A percentile compares a stretch with the other conserved stretches of the same genome.
Evolutionary conservation across 2,797 vertebrate genomes (phyloP).

Genomic region (Thripadectes ignobilis): DNA sequence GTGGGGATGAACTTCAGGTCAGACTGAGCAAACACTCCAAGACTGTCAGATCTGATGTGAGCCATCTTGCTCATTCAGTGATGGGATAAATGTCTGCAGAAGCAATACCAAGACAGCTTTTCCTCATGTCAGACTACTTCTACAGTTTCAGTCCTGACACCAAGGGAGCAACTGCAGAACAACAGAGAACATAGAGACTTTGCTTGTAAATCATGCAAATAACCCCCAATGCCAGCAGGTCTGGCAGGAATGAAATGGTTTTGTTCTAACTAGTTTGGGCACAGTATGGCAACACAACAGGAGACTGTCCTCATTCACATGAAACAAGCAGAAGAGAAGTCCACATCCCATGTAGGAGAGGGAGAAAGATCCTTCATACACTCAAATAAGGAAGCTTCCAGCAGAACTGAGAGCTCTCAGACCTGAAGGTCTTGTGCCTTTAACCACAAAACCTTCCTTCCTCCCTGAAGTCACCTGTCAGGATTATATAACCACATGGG

Average conservation of each 20-base stretch:
- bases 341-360: accelerated
- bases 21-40: background rate
- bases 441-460: background rate
- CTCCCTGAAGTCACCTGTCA: background rate
- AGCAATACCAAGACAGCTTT: background rate
- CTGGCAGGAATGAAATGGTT: background rate
- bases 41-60: background rate
- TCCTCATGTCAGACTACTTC: background rate
- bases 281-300: background rate
- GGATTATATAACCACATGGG: background rate
- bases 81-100: background rate
- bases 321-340: background rate
- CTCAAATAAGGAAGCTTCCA: background rate
- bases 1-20: background rate
- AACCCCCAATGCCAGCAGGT: background rate
- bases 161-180: background rate
- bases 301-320: background rate
- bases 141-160: background rate
- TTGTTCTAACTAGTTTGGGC: background rate
- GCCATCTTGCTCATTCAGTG: background rate
- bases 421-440: background rate
- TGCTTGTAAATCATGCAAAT: background rate
- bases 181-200: background rate
- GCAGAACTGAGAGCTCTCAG: background rate
- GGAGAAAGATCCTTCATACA: background rate